A percentile compares a stretch with the other conserved stretches of the same genome.
Conservation (phyloP, 2,888 invertebrate species). For the Prosapia bicincta region DNA sequence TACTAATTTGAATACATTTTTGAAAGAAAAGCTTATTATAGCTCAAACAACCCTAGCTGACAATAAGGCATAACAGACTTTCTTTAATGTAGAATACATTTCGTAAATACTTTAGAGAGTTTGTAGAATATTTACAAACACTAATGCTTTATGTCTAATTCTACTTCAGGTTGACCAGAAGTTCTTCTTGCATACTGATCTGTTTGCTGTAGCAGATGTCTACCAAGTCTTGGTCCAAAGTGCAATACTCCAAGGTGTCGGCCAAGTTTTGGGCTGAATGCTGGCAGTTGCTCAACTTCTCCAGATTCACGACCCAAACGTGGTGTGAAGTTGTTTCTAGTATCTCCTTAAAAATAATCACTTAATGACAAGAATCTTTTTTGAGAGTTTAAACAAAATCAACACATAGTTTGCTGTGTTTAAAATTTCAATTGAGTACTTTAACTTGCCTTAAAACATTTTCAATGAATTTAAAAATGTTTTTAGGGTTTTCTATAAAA, state of each 20-base stretch:
- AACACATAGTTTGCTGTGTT: no score
- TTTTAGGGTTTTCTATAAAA: no score
- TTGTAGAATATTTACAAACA: neutral
- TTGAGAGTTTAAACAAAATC: neutral
- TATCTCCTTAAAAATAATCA: neutral
- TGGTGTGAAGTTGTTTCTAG: neutral
- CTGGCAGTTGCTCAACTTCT: conserved; percentile 42
- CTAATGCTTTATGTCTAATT: neutral
- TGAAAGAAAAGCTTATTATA: no score
- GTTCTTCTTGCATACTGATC: neutral
- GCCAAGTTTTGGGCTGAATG: conserved; percentile 41
- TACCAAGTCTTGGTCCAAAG: no score
- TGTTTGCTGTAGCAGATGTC: neutral
- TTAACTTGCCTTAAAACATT: neutral
- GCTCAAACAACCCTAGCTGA: no score
- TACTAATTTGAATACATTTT: no score
- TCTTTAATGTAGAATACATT: no score
- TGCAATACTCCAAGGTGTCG: conserved; percentile 18
- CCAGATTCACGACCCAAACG: conserved; percentile 29
- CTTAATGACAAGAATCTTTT: neutral
- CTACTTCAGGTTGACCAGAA: neutral
- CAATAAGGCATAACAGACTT: no score
- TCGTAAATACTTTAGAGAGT: no score
- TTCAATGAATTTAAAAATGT: no score
- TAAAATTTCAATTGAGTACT: neutral